Base-by-base conservation (phyloP, 2,797 vertebrate genomes). In the Sarcoramphus papa region DNA sequence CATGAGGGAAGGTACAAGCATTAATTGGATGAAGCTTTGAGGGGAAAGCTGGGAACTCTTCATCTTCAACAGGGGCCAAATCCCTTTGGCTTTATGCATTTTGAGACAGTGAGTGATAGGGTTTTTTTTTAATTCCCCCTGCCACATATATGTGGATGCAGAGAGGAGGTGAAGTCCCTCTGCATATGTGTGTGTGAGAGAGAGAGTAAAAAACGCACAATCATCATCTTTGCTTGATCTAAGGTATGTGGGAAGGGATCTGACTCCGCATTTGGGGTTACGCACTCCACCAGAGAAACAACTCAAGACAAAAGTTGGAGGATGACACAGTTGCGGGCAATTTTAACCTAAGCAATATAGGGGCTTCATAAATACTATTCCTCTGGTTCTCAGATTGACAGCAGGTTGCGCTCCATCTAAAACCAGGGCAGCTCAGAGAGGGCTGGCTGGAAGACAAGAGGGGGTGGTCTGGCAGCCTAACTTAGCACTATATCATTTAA, bases 401-500 rank as follows among this genome's bases (percentile, higher is more conserved):
- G 63, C 53, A 76, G 75, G 69, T 53, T 90, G 57, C 72, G 56
- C 40, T 93, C 83, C 56, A 41, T 60, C 69, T 75, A 68, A 93
- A 93, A 74, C 25, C n/a, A 79, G 88, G 75, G 59, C 88, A 83
- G 76, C 53, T 89, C 89, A 57, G 25, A 63, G 67, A 86, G 40
- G 23, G 67, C 88, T 96, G 89, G 37, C 85, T 85, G 59, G 72
- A 94, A 91, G 72, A 59, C 76, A 90, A 59, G 84, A 91, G 20
- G 63, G 47, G 65, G 24, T 88, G 50, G 75, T 84, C 81, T 8
- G 1, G 57, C 62, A 76, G 73, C 64, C 73, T 92, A 84, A 76
- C 78, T 93, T 91, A 86, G 60, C 76, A 76, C 60, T 86, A 0
- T 75, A 91, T 96, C 62, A 87, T 93, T 97, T 95, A 96, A 91